These are phyloP conservation scores for Buteo buteo DNA, from an alignment of 2,113 vertebrate genomes.

Conservation along the genomic window DNA sequence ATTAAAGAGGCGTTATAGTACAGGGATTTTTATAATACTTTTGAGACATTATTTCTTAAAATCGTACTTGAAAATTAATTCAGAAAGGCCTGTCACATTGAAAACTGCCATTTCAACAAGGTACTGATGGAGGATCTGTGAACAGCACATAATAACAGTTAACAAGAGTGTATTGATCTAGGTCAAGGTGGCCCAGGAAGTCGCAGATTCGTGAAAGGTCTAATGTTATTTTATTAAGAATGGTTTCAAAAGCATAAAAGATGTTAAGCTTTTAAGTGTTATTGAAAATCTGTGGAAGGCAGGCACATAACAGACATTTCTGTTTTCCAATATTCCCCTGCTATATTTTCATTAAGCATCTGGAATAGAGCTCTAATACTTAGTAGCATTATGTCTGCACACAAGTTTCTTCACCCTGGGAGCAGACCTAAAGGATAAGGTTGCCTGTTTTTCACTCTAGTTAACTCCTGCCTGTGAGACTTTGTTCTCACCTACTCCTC, in stretches of 20 bases:
- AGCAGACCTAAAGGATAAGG: neutral
- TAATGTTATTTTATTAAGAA: conserved; percentile 16
- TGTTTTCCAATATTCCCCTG: neutral
- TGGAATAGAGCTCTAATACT: neutral
- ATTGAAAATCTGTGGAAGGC: conserved; percentile 20
- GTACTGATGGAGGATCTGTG: neutral
- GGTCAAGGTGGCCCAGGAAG: neutral
- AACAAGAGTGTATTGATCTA: conserved; percentile 24
- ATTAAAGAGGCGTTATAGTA: neutral
- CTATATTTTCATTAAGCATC: neutral
- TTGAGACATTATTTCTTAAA: conserved; percentile 9
- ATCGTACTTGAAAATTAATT: conserved; percentile 37
- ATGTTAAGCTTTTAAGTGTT: neutral
- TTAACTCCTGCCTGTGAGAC: neutral
- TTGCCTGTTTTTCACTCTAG: neutral
- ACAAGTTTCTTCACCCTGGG: neutral
- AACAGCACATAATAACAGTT: conserved; percentile 14
- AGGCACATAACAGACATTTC: neutral
- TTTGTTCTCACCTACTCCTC: neutral
- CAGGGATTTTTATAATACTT: neutral
- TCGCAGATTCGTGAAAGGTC: conserved; percentile 32
- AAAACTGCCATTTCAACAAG: conserved; percentile 30
- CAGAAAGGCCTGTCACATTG: neutral
- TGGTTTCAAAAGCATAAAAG: conserved; percentile 26
- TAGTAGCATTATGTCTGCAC: neutral